These are phyloP conservation scores for Drosophila ercepeae DNA, from an alignment of 1,140 invertebrate species.

Conservation along the genomic window DNA sequence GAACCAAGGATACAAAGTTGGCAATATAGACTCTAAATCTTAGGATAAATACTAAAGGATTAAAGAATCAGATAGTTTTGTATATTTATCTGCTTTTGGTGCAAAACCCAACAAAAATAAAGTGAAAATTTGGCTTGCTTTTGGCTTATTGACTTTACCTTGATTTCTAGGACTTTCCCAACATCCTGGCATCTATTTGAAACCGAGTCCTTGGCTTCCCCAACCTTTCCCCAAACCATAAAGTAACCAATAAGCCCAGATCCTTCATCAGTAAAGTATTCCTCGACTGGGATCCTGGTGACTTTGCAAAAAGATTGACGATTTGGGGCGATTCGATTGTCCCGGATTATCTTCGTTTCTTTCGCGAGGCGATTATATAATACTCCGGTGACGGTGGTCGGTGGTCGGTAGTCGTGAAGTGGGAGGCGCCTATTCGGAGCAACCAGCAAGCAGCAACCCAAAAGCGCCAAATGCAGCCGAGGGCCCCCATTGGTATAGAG, in stretches of 20 bases:
- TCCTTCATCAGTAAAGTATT: neutral
- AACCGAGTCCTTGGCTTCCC: too few species aligned
- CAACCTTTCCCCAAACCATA: too few species aligned
- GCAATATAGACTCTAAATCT: too few species aligned
- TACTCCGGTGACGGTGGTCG: slow-evolving; percentile 8
- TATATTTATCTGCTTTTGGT: too few species aligned
- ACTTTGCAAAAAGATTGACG: neutral
- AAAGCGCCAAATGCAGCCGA: slow-evolving; percentile 77
- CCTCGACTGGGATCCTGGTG: neutral
- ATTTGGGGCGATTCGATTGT: neutral
- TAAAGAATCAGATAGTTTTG: too few species aligned
- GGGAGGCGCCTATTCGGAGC: slow-evolving; percentile 78
- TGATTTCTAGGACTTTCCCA: too few species aligned
- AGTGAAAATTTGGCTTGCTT: too few species aligned
- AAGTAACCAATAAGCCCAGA: neutral
- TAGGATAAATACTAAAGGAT: too few species aligned
- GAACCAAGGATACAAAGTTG: too few species aligned
- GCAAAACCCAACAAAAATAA: too few species aligned
- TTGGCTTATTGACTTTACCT: too few species aligned
- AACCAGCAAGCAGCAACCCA: slow-evolving; percentile 35
- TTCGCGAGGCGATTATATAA: slow-evolving; percentile 31
- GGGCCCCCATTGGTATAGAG: slow-evolving; percentile 80
- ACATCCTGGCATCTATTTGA: too few species aligned
- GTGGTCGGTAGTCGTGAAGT: slow-evolving; percentile 56
- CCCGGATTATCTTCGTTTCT: slow-evolving; percentile 3